Evolutionary conservation across 37 sponge, comb jelly and placozoan genomes (phyloP), one percentile per base, ranked within the genome.

Genomic region (Spongilla lacustris): DNA sequence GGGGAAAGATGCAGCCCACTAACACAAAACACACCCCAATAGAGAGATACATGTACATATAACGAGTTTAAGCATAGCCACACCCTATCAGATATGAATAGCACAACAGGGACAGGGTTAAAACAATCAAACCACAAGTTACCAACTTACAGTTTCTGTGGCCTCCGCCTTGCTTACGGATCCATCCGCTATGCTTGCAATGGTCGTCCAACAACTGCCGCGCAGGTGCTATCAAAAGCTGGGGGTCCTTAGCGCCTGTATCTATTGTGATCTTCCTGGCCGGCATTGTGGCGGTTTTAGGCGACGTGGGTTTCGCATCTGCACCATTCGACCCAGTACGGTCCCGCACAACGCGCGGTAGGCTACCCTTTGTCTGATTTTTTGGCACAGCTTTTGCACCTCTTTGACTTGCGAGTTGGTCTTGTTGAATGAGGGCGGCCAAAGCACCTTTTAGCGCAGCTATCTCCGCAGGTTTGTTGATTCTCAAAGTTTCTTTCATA

Each of bases 111-210:
- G 66, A 9, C 6, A 41, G 6, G 6, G 41, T 41, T 41, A 41
- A 41, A 41, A 41, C 3, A 41, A 41, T 41, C 6, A 41, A 9
- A 75, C n/a, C 35, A 30, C 12, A 75, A 34, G 21, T 36, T n/a
- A n/a, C 23, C 23, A 17, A 95, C 96, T 95, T 58, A 95, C 96
- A 95, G 68, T 34, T 95, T 37, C 83, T 92, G 83, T 87, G 68
- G 0, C 84, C 83, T 26, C 96, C 96, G 29, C 96, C 96, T 48
- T 89, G 94, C 68, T 95, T 95, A 22, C 85, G 70, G 26, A 95
- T 92, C 94, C 94, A 92, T 21, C 96, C 96, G 73, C 93, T 89
- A 79, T 87, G 85, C 5, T 77, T 77, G 68, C 91, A 90, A 21
- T 83, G 37, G 29, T 87, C 83, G 26, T 90, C 86, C 41, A 94